These are phyloP conservation scores for Platycheirus rosarum DNA, from an alignment of 2,888 invertebrate genomes.

Conservation along the genomic window DNA sequence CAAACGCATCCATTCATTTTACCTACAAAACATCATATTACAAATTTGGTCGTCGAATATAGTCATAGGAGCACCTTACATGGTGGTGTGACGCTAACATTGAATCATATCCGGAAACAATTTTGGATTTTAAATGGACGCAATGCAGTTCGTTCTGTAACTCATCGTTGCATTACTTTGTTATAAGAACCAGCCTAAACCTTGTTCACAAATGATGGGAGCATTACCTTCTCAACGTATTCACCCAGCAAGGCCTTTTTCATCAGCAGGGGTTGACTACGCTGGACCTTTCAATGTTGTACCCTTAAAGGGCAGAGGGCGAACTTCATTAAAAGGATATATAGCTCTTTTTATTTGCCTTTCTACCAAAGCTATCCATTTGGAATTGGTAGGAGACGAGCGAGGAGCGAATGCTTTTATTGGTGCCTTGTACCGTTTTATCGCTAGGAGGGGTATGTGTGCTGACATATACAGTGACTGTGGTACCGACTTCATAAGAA, in stretches of 20 bases:
- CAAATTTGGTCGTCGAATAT: no score
- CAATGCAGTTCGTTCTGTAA: no score
- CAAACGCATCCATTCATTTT: no score
- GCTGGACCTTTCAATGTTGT: conserved; percentile 21
- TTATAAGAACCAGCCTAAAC: conserved; percentile 37
- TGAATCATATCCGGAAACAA: no score
- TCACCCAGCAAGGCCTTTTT: conserved; percentile 27
- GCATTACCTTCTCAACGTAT: not conserved
- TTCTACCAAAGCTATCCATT: conserved; percentile 14
- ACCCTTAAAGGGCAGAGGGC: conserved; percentile 13
- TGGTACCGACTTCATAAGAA: no score
- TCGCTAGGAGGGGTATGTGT: conserved; percentile 2
- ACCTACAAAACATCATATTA: no score
- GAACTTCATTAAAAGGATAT: conserved; percentile 3
- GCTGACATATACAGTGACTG: no score
- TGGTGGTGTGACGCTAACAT: no score
- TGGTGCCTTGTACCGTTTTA: conserved; percentile 11
- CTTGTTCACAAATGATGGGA: not conserved
- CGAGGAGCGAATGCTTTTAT: conserved; percentile 4
- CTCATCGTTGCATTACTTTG: no score
- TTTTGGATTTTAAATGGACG: no score
- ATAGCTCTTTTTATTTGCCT: conserved; percentile 1
- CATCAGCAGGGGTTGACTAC: conserved; percentile 27
- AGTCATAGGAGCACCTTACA: no score
- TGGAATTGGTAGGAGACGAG: conserved; percentile 18